Conservation (phyloP, 2,797 vertebrate species). For the Florisuga fusca region DNA sequence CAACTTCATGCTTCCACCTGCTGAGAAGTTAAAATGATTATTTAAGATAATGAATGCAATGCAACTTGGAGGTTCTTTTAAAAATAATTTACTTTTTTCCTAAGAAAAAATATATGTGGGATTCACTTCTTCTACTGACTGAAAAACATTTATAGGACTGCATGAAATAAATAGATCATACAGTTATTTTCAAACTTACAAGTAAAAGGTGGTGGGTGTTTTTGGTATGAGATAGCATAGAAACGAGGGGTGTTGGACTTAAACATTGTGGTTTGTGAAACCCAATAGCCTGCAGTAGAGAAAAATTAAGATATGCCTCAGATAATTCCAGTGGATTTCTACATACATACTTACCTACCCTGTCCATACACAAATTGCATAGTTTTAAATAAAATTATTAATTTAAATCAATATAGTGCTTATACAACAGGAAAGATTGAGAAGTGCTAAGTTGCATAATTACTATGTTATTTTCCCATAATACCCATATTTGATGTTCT, state of each 20-base stretch:
- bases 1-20: constrained; percentile 53
- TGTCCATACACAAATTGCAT: not conserved
- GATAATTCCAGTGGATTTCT: not conserved
- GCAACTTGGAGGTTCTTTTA: not conserved
- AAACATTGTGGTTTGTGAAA: not conserved
- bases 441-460: not conserved
- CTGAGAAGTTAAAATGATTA: constrained; percentile 20
- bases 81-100: not conserved
- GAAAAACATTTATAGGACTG: not conserved
- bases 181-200: not conserved
- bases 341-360: not conserved
- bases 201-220: not conserved
- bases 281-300: not conserved
- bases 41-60: not conserved
- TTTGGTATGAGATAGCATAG: not conserved
- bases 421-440: not conserved
- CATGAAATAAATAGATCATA: not conserved
- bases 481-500: not conserved
- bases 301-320: not conserved
- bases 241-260: not conserved
- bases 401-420: not conserved
- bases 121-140: not conserved
- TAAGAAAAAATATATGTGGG: not conserved
- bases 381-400: not conserved
- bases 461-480: not conserved